A percentile compares a stretch with the other conserved stretches of the same genome.
Evolutionary conservation across 2,113 vertebrate genomes (phyloP).

Genomic region (Archilochus colubris): DNA sequence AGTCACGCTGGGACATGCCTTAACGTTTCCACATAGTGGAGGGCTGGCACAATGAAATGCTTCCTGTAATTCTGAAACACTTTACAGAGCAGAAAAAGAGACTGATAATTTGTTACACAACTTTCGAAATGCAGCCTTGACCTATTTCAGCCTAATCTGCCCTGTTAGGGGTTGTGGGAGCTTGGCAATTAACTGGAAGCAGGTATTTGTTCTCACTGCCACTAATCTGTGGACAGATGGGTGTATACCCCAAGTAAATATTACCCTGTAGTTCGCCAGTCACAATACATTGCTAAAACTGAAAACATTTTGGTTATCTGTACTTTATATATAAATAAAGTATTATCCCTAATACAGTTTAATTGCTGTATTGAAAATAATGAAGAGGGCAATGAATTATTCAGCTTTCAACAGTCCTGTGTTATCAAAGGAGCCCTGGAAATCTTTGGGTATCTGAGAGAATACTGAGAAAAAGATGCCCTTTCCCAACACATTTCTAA

Average conservation of each 20-base stretch:
- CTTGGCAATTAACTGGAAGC: not conserved
- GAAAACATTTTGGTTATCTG: not conserved
- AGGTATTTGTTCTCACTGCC: not conserved
- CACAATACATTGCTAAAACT: not conserved
- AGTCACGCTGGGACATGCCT: slow-evolving; percentile 57
- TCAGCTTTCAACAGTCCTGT: not conserved
- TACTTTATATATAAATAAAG: not conserved
- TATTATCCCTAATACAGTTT: not conserved
- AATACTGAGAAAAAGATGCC: not conserved
- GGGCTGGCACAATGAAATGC: slow-evolving; percentile 21
- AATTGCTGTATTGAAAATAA: not conserved
- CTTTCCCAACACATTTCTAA: not conserved
- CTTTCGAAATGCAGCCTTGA: not conserved
- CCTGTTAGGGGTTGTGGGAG: not conserved
- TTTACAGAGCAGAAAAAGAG: not conserved
- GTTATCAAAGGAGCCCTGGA: not conserved
- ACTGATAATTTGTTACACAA: slow-evolving; percentile 45
- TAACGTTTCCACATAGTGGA: not conserved
- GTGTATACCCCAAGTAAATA: not conserved
- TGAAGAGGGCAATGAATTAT: not conserved
- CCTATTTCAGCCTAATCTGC: slow-evolving; percentile 17
- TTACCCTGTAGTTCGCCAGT: not conserved
- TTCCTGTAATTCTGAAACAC: slow-evolving; percentile 46
- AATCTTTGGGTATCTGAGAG: not conserved
- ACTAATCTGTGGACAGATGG: not conserved